Conservation (phyloP, 2,888 invertebrate genomes). For the Drosophila fulvimacula region DNA sequence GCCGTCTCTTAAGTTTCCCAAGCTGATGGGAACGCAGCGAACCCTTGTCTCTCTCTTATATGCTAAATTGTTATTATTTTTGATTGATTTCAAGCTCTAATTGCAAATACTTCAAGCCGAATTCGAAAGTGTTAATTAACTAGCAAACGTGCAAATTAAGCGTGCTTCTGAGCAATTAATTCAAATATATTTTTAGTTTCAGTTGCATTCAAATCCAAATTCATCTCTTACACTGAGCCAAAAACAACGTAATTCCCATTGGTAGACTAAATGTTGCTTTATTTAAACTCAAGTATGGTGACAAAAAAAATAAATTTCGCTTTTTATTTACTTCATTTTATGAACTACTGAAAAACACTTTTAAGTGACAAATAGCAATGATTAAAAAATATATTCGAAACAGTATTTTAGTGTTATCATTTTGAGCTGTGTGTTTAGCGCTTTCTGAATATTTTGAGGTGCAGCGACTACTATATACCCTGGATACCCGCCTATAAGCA, state of each 20-base stretch:
- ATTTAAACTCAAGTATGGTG: too few species aligned
- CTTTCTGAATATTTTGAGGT: not conserved
- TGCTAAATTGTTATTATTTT: not conserved
- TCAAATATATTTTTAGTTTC: not conserved
- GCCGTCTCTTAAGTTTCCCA: not conserved
- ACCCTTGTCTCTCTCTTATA: too few species aligned
- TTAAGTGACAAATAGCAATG: too few species aligned
- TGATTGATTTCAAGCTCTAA: slow-evolving; percentile 8
- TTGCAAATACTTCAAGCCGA: not conserved
- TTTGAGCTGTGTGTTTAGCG: not conserved
- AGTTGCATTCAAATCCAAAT: not conserved
- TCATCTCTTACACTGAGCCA: not conserved
- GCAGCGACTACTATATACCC: not conserved
- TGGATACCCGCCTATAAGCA: not conserved
- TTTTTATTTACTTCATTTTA: not conserved
- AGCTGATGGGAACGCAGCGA: not conserved
- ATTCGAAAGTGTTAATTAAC: not conserved
- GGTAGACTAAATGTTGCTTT: not conserved
- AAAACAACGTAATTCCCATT: not conserved
- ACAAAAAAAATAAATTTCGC: too few species aligned
- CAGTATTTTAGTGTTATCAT: not conserved
- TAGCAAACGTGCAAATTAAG: not conserved
- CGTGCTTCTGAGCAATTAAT: slow-evolving; percentile 1
- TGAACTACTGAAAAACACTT: not conserved
- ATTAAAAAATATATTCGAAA: too few species aligned